Conservation (phyloP, 1,140 invertebrate genomes). For the Phthorimaea operculella region DNA sequence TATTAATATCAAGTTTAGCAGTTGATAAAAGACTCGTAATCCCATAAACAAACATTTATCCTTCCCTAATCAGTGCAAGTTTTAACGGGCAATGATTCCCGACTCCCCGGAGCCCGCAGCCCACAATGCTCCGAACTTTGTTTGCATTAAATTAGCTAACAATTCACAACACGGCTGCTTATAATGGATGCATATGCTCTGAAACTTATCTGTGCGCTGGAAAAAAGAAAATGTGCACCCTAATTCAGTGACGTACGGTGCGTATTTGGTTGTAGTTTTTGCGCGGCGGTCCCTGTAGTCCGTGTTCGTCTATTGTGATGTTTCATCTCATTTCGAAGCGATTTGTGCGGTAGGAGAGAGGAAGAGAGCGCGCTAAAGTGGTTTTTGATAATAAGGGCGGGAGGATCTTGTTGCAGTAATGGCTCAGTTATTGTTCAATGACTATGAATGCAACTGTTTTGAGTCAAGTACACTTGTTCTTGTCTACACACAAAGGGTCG, state of each 20-base stretch:
- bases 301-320: background rate
- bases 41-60: background rate
- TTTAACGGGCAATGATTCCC: background rate
- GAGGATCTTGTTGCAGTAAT: background rate
- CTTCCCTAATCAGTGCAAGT: background rate
- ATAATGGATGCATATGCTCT: conserved; percentile 1
- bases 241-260: too few relatives aligned
- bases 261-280: background rate
- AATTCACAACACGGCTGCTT: background rate
- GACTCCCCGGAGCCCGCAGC: background rate
- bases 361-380: background rate
- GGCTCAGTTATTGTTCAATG: background rate
- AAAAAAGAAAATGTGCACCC: too few relatives aligned
- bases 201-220: background rate
- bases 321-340: background rate
- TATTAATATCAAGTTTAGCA: too few relatives aligned
- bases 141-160: conserved; percentile 1
- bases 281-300: background rate
- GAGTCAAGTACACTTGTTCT: background rate
- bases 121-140: background rate
- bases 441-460: background rate
- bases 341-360: conserved; percentile 1
- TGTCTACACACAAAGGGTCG: too few relatives aligned
- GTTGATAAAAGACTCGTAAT: too few relatives aligned
- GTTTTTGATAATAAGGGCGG: conserved; percentile 1